phyloP scores from a whole-genome alignment of 2,113 vertebrate species.

The Cyprinodon brontotheroides region DNA sequence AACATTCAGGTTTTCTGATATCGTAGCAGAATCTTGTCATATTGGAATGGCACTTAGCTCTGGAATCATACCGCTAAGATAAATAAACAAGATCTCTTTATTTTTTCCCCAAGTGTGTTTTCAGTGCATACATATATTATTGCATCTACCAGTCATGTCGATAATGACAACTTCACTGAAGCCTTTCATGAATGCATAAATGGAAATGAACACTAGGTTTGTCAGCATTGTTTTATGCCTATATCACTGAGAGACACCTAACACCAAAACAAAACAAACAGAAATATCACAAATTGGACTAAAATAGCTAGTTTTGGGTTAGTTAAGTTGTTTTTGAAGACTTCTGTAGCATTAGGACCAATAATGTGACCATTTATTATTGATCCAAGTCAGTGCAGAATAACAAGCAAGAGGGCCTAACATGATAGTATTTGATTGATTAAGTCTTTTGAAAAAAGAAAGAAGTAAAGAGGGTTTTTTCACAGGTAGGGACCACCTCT shows the following conservation, averaged over 20 bases:
- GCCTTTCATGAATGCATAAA: conserved; percentile 66
- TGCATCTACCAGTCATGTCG: conserved; percentile 80
- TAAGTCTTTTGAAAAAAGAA: not conserved
- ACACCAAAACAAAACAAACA: conserved; percentile 19
- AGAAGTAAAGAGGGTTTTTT: conserved; percentile 1
- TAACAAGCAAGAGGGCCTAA: conserved; percentile 74
- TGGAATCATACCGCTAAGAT: conserved; percentile 48
- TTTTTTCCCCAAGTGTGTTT: conserved; percentile 56
- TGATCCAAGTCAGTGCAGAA: conserved; percentile 84
- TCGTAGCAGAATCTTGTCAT: conserved; percentile 66
- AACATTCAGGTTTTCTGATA: conserved; percentile 77
- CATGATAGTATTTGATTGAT: not conserved
- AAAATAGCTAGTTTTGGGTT: conserved; percentile 61
- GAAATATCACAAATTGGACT: conserved; percentile 45
- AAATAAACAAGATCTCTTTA: conserved; percentile 69
- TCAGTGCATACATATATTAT: conserved; percentile 83
- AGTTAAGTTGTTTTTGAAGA: conserved; percentile 60
- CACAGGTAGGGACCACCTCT: conserved; percentile 9
- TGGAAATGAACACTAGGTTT: conserved; percentile 61
- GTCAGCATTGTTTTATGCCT: conserved; percentile 48
- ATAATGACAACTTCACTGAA: conserved; percentile 75
- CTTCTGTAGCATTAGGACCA: conserved; percentile 52
- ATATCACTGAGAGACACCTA: conserved; percentile 43
- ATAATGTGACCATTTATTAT: conserved; percentile 41
- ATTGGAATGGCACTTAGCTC: conserved; percentile 69